These are phyloP conservation scores for Cheilinus undulatus DNA, from an alignment of 2,113 vertebrate genomes.

Conservation along the genomic window DNA sequence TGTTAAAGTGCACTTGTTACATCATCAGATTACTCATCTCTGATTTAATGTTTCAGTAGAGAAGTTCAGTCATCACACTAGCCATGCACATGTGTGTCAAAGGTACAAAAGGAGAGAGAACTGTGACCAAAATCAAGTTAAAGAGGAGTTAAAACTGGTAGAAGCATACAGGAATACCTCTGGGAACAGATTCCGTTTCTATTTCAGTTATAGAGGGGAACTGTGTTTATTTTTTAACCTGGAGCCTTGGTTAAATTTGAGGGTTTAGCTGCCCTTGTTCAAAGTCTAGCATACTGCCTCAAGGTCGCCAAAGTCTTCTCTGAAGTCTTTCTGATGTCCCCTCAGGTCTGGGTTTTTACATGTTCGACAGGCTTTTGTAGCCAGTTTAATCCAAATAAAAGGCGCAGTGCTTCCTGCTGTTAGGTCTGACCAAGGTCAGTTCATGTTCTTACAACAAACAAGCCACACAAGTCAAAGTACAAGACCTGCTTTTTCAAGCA, in stretches of 20 bases:
- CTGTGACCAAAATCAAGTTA: neutral
- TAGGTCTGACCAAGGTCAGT: too few species aligned
- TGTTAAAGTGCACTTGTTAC: constrained; percentile 73
- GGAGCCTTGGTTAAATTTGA: neutral
- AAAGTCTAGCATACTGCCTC: too few species aligned
- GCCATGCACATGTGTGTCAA: neutral
- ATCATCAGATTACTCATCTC: constrained; percentile 57
- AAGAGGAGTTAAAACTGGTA: neutral
- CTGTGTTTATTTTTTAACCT: neutral
- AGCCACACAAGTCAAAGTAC: too few species aligned
- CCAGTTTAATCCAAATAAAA: too few species aligned
- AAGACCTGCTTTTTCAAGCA: too few species aligned
- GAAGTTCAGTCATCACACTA: constrained; percentile 1
- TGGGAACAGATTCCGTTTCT: neutral
- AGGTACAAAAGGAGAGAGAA: neutral
- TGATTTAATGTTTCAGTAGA: constrained; percentile 12
- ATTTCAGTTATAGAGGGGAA: neutral
- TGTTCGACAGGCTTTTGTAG: too few species aligned
- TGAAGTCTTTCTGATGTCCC: too few species aligned
- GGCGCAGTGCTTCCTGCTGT: too few species aligned
- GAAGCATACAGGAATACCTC: neutral
- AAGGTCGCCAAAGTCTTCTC: too few species aligned
- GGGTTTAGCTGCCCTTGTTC: too few species aligned
- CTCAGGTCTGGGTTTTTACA: too few species aligned
- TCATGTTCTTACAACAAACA: too few species aligned